Conservation (phyloP, 2,888 invertebrate species). For the Eretmocerus hayati region DNA sequence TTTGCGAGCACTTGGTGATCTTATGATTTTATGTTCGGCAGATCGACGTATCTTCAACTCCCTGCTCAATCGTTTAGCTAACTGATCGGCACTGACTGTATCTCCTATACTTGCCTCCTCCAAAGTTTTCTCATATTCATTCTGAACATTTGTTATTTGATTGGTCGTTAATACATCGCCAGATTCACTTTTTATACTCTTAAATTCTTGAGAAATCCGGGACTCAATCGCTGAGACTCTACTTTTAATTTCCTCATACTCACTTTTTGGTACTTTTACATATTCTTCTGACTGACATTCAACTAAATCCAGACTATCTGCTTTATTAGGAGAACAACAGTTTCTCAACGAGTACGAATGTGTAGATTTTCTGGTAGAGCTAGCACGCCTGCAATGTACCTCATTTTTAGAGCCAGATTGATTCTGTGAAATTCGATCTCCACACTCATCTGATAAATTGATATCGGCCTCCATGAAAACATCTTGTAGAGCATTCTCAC, state of each 20-base stretch:
- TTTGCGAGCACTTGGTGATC: constrained; percentile 76
- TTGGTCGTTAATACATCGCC: constrained; percentile 40
- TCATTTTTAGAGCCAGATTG: constrained; percentile 12
- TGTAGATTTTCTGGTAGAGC: constrained; percentile 23
- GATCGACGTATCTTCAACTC: constrained; percentile 69
- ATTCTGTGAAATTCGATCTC: constrained; percentile 26
- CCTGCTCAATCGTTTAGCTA: constrained; percentile 64
- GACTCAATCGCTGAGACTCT: constrained; percentile 67
- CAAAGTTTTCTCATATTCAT: constrained; percentile 66
- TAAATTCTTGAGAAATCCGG: constrained; percentile 62
- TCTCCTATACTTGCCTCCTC: constrained; percentile 61
- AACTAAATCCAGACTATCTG: background rate
- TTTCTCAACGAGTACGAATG: constrained; percentile 19
- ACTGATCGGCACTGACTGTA: constrained; percentile 60
- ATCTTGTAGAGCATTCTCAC: constrained; percentile 31
- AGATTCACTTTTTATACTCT: constrained; percentile 32
- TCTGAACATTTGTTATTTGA: constrained; percentile 60
- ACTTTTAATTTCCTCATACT: constrained; percentile 72
- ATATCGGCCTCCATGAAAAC: constrained; percentile 39
- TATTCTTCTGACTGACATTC: constrained; percentile 51
- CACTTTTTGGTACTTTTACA: constrained; percentile 65
- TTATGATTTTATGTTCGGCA: constrained; percentile 61
- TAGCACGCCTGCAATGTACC: constrained; percentile 14
- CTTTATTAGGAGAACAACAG: constrained; percentile 5
- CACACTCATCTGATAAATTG: constrained; percentile 39